Conservation (phyloP, 2,797 vertebrate genomes). For the Parauchenoglanis ngamensis region DNA sequence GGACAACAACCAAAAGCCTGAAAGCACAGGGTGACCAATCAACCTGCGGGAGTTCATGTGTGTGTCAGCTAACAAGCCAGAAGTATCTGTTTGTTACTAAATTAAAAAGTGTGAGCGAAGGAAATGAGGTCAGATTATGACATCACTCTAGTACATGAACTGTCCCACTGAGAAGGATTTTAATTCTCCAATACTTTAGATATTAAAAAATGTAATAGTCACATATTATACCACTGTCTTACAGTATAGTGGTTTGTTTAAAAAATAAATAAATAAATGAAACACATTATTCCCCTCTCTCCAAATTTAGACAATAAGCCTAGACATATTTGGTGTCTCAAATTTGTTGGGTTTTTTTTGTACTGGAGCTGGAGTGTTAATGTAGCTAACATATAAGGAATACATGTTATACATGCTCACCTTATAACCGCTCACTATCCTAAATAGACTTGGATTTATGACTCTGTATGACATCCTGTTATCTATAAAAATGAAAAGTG, state of each 20-base stretch:
- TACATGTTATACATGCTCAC: neutral
- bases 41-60: neutral
- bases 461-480: neutral
- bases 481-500: neutral
- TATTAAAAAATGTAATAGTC: neutral
- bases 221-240: neutral
- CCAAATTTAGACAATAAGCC: neutral
- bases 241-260: neutral
- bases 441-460: conserved; percentile 1
- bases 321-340: neutral
- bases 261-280: neutral
- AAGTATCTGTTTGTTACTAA: neutral
- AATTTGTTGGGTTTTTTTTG: neutral
- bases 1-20: conserved; percentile 8
- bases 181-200: neutral
- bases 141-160: neutral
- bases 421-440: neutral
- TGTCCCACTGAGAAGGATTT: neutral
- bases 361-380: neutral
- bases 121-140: neutral
- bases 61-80: neutral
- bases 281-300: neutral
- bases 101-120: neutral
- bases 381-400: neutral
- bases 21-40: neutral